These are phyloP conservation scores for Propithecus coquereli DNA, from an alignment of 2,113 vertebrate species.

Conservation along the genomic window DNA sequence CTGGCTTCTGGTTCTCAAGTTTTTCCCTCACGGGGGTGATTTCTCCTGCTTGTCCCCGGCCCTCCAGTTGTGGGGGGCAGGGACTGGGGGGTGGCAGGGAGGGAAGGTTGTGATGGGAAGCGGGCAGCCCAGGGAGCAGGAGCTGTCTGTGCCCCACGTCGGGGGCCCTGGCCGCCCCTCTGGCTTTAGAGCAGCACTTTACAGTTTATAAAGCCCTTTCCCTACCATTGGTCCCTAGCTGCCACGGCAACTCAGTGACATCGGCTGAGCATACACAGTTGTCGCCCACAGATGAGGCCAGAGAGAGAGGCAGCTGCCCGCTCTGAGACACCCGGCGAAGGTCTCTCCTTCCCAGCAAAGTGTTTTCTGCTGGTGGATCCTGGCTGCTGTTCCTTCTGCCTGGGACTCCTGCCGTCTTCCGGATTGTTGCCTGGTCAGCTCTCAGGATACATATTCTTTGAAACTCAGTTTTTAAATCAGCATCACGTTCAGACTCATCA, in stretches of 20 bases:
- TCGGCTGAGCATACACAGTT: too few relatives aligned
- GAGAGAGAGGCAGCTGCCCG: background rate
- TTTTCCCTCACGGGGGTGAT: background rate
- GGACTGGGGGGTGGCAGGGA: background rate
- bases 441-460: background rate
- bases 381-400: background rate
- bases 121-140: rapidly evolving
- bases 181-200: background rate
- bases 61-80: background rate
- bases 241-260: background rate
- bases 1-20: background rate
- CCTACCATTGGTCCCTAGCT: background rate
- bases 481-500: background rate
- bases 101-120: background rate
- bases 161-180: background rate
- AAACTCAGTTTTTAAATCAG: background rate
- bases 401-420: background rate
- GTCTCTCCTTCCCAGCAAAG: background rate
- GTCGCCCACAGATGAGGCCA: too few relatives aligned
- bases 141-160: too few relatives aligned
- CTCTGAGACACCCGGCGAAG: background rate
- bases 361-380: background rate
- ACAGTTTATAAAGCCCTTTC: background rate
- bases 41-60: background rate
- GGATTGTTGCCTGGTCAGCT: background rate